These are phyloP conservation scores for Callyntrura sp. DNA, from an alignment of 2,888 invertebrate species.

Conservation along the genomic window DNA sequence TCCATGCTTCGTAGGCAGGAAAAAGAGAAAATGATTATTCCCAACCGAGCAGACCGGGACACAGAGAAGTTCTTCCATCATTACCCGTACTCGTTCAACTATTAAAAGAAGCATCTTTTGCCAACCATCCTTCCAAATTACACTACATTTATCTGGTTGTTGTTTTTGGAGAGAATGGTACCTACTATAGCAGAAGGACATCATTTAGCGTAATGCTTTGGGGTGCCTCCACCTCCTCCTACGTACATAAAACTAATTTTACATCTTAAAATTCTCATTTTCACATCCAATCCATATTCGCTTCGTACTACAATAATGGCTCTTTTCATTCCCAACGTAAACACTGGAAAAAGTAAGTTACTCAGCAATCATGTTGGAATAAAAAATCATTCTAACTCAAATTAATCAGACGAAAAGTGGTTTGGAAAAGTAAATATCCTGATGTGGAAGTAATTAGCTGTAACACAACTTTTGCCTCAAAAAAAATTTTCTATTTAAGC, in stretches of 20 bases:
- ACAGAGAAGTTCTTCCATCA: neutral
- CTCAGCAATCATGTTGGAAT: conserved; percentile 57
- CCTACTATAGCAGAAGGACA: neutral
- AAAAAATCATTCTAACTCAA: conserved; percentile 68
- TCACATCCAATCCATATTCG: neutral
- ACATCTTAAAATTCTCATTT: conserved; percentile 26
- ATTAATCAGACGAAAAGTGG: conserved; percentile 71
- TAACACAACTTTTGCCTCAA: conserved; percentile 58
- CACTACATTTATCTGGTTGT: neutral
- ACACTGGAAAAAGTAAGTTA: neutral
- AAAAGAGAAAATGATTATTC: neutral
- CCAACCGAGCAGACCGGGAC: neutral
- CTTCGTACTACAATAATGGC: neutral
- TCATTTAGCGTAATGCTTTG: neutral
- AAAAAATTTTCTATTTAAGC: conserved; percentile 9
- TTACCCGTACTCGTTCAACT: neutral
- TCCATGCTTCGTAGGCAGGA: neutral
- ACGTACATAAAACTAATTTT: neutral
- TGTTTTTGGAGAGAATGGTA: neutral
- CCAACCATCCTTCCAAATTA: neutral
- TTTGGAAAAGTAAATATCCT: conserved; percentile 68
- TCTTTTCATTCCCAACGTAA: neutral
- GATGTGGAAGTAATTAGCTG: conserved; percentile 76
- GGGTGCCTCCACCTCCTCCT: neutral
- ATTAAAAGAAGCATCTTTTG: neutral